Evolutionary conservation across 2,888 invertebrate genomes (phyloP), one percentile per base, ranked within the genome.

Genomic region (Amblyjoppa fuscipennis): DNA sequence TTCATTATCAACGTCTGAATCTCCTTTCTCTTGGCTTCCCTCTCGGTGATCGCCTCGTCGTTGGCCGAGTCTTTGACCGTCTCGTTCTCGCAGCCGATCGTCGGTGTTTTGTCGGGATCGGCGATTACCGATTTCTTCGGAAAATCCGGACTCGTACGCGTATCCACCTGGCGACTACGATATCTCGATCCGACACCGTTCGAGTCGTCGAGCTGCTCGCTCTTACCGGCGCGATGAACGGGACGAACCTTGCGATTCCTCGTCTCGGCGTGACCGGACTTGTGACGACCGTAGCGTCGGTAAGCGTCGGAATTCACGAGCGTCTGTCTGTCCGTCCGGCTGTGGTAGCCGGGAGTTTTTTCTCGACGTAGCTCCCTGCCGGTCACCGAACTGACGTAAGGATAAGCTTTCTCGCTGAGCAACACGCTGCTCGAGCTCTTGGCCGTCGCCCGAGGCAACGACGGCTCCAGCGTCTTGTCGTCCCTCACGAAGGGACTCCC

Each of bases 1-100:
- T 98, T 98, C 95, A 97, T 95, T 85, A 98, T 97, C 83, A 98
- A 95, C 90, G 96, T 96, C 93, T 97, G 97, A 84, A 97, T 97
- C 92, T 98, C 98, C 91, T 98, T 98, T 53, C 98, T 96, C 90
- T 97, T 96, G 11, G 97, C 97, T 93, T 97, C 97, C 66, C 98
- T 95, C 89, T 98, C 98, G 88, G 96, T 95, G 70, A 96, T 94
- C 34, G 95, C 95, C 85, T 92, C 92, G n/a, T 91, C 91, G 41
- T 84, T 64, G 3, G 69, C 84, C 11, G 73, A 94, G 87, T 95
- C 95, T 94, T 84, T 79, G 64, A 88, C 84, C 4, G 90, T 76
- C 11, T 84, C 95, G 64, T 96, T 94, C 89, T 96, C 96, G 69
- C 31, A 45, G 96, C 94, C 9, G 96, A 95, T 76, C 95, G 95